Base-by-base conservation (phyloP, 2,797 vertebrate genomes). In the Coluber constrictor region DNA sequence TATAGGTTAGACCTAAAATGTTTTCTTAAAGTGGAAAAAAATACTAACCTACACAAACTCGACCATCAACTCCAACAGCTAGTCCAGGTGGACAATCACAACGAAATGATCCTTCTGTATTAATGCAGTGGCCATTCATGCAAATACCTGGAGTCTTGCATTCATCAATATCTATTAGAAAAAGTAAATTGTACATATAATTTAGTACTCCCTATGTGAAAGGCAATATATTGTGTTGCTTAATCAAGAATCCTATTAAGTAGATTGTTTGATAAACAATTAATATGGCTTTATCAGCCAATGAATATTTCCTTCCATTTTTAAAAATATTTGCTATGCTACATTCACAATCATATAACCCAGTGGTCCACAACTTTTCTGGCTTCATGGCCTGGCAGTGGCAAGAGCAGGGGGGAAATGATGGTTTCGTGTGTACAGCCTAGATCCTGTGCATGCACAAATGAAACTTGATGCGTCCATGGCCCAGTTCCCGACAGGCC, bases 111-210 rank as follows among this genome's bases (percentile, higher is more conserved):
- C 98, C 98, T 90, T 98, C 97, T 11, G 97, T 97, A 93, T 98
- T 98, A 94, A 98, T 96, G 92, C 98, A 98, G 15, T 96, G 97
- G 37, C 98, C 98, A 87, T 98, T 98, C 97, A 98, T 98, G 91
- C 98, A 98, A 94, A 98, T 97, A 88, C 98, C 98, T 86, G 96
- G 96, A 9, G 96, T 97, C 94, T 97, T 97, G 95, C 98, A 98
- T 95, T 98, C 98, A 94, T 98, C 97, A 90, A 97, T 96, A 96
- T 98, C 98, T 98, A 94, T 37, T 61, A 2, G 91, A 23, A n/a
- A 89, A 29, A 27, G 91, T 0, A 93, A 57, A 83, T 94, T 87
- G 63, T 43, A 95, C 27, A 12, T 25, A 43, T 15, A 0, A 4
- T 89, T 86, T 59, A 92, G 4, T 87, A 32, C n/a, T 60, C 37